These are phyloP conservation scores for Melanocharis versteri DNA, from an alignment of 2,113 vertebrate genomes.

Conservation along the genomic window DNA sequence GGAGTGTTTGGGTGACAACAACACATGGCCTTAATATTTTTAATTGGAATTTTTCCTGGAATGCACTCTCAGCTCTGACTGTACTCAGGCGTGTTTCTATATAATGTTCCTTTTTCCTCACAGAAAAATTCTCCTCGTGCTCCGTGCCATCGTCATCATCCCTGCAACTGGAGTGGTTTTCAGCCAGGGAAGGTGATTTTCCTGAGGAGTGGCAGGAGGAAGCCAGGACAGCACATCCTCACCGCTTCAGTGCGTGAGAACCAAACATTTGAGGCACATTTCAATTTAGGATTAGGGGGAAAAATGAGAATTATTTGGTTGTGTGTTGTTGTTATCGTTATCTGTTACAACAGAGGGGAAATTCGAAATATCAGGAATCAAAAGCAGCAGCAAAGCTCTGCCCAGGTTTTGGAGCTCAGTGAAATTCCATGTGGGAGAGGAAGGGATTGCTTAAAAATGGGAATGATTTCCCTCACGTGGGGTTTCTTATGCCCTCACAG, in stretches of 20 bases:
- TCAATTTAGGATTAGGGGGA: background rate
- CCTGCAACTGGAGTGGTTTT: background rate
- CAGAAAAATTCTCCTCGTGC: background rate
- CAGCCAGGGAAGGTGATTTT: conserved; percentile 4
- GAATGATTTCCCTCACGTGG: background rate
- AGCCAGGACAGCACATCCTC: background rate
- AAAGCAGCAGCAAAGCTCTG: background rate
- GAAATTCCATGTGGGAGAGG: background rate
- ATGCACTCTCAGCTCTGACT: background rate
- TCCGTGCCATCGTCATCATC: background rate
- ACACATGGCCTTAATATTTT: background rate
- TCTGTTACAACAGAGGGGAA: background rate
- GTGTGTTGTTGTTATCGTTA: background rate
- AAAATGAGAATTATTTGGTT: background rate
- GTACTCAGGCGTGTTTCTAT: background rate
- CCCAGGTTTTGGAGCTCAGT: background rate
- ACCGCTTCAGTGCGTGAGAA: background rate
- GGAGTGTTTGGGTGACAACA: background rate
- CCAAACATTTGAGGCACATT: background rate
- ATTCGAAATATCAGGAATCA: background rate
- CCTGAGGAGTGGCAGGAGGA: background rate
- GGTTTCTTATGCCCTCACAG: background rate
- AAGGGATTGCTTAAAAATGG: background rate
- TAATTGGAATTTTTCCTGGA: conserved; percentile 14
- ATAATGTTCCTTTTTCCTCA: background rate